Base-by-base conservation (phyloP, 2,797 vertebrate genomes). In the Poeciliopsis infans region DNA sequence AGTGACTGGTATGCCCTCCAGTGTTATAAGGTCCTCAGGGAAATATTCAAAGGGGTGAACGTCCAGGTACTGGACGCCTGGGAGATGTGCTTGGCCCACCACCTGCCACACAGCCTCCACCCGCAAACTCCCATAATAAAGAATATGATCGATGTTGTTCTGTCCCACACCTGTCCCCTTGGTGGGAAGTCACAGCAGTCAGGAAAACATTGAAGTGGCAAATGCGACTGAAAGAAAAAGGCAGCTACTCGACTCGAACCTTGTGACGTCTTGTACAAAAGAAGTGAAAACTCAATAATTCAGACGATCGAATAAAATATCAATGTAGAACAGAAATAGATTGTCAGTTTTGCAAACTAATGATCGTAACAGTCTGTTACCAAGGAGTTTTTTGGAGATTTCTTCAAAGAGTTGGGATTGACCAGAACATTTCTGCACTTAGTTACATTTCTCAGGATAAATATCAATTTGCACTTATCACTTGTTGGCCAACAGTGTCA, bases 1-100 rank as follows among this genome's bases (percentile, higher is more conserved):
- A 98, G 97, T 2, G 97, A 99, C 90, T 99, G 97, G 97, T 97
- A 95, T 80, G 96, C 96, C 3, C 86, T 96, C 78, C 97, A 97
- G 87, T 91, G 91, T 13, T 95, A 99, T 86, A 90, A 88, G 71
- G 81, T 98, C 73, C 96, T 98, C 82, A 95, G 96, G 80, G 94
- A 95, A 79, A 95, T 98, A 95, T 99, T 99, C 92, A 95, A 90
- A 88, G 96, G 96, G 77, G 83, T 97, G 74, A 95, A 96, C 2
- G 96, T 98, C 43, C 92, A 93, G 74, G 92, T 98, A 76, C 95
- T 99, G 76, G 97, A 99, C 57, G 97, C 97, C 53, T 99, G 98
- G 98, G 97, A 98, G 86, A 99, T 99, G 97, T 95, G 91, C 0
- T 69, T 97, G 49, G 97, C 97, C 47, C 97, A 98, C 87, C 88